Percentiles rank a stretch among this genome's conserved stretches.
phyloP scores from a whole-genome alignment of 2,797 vertebrate species.

The Siniperca scherzeri region DNA sequence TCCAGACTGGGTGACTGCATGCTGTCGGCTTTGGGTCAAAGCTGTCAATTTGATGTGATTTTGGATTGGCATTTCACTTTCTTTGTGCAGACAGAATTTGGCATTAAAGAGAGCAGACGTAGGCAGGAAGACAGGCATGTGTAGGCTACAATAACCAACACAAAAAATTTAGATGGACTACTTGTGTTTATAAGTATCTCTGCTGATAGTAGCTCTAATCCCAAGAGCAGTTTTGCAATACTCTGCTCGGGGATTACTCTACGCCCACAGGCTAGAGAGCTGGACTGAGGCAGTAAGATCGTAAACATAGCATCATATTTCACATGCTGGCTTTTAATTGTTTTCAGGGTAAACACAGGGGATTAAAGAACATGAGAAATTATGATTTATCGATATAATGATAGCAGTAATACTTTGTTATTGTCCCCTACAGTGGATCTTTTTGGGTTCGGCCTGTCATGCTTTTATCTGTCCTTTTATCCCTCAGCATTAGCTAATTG shows the following conservation, averaged over 20 bases:
- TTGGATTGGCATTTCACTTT: slow-evolving; percentile 42
- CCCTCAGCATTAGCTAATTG: slow-evolving; percentile 65
- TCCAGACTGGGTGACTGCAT: slow-evolving; percentile 60
- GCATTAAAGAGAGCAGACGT: slow-evolving; percentile 10
- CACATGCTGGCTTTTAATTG: slow-evolving; percentile 58
- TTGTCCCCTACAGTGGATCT: slow-evolving; percentile 21
- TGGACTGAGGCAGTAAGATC: slow-evolving; percentile 24
- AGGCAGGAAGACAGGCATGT: neutral
- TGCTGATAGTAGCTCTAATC: slow-evolving; percentile 52
- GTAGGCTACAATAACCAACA: slow-evolving; percentile 2
- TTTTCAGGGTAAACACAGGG: slow-evolving; percentile 45
- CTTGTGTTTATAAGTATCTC: slow-evolving; percentile 35
- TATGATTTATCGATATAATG: slow-evolving; percentile 41
- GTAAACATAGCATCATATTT: slow-evolving; percentile 56
- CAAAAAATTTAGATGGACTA: neutral
- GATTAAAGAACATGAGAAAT: slow-evolving; percentile 37
- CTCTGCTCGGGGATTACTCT: slow-evolving; percentile 61
- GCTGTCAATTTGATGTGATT: slow-evolving; percentile 56
- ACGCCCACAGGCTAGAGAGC: slow-evolving; percentile 31
- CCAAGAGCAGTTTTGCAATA: slow-evolving; percentile 44
- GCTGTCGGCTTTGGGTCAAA: slow-evolving; percentile 59
- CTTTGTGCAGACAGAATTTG: slow-evolving; percentile 13
- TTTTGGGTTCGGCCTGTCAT: slow-evolving; percentile 17
- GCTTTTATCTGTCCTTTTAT: slow-evolving; percentile 48
- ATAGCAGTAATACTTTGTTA: slow-evolving; percentile 31